Base-by-base conservation (phyloP, 92 coral and sea anemone genomes). In the Heteractis magnifica region DNA sequence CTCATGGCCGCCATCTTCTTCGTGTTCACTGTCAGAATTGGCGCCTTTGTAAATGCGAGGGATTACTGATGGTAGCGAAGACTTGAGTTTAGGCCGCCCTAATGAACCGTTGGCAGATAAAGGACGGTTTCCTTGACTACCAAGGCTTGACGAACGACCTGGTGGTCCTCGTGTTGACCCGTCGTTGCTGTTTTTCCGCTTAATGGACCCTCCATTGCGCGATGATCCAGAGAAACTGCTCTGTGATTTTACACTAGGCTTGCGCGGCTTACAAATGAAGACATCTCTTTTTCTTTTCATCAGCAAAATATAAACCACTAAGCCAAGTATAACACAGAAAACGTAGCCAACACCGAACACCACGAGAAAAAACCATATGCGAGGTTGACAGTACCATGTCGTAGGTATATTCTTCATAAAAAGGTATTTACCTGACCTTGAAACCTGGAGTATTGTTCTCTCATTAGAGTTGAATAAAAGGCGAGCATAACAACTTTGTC, bases 321-420 rank as follows among this genome's bases (percentile, higher is more conserved):
- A 64, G 12, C 87, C 84, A 49, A 77, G 84, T 15, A 83, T 75
- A 41, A 78, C 53, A 49, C 81, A 85, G 20, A 86, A 20, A 21
- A 91, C 72, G 58, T 87, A 87, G 9, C 91, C 89, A 20, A 94
- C 98, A 4, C 83, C 93, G 50, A 93, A 93, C 9, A 89, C 92
- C 58, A 94, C 94, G 6, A 89, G 52, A 64, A 87, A 91, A 80
- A 93, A 93, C 98, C 98, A 93, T 79, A 91, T 81, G 10, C 98
- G 92, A 23, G 98, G 92, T 82, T 87, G 90, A 75, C 98, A 93
- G 10, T 74, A 81, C 98, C 98, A 93, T 55, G 89, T 86, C 65
- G 89, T 72, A 49, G 73, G 64, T 62, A 83, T 77, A 77, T 89
- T 93, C 74, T 79, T 83, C 76, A 73, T 78, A 73, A 87, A 84